phyloP scores from a whole-genome alignment of 2,797 vertebrate genomes.

The Hippoglossus hippoglossus region DNA sequence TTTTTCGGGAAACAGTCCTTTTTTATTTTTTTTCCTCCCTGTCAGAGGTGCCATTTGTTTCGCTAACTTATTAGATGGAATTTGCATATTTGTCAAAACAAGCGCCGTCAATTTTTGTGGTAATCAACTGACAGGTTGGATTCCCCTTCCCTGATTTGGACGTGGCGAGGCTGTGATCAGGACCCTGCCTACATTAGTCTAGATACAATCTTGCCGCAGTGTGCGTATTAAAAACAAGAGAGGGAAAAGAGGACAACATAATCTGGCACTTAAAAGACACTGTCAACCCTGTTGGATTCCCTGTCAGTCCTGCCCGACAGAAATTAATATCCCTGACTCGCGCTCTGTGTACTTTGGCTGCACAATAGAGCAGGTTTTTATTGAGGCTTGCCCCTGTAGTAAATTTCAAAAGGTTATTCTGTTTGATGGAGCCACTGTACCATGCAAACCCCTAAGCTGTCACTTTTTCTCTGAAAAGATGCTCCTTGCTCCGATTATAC shows the following conservation, averaged over 20 bases:
- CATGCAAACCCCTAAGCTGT: conserved; percentile 63
- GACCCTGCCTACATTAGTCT: conserved; percentile 72
- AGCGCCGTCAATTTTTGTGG: conserved; percentile 59
- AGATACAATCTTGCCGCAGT: conserved; percentile 69
- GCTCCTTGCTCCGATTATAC: conserved; percentile 39
- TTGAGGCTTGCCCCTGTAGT: conserved; percentile 43
- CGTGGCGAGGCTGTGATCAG: conserved; percentile 59
- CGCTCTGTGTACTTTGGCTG: conserved; percentile 32
- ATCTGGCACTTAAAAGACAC: conserved; percentile 60
- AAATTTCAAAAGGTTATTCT: conserved; percentile 64
- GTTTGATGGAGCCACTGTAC: conserved; percentile 60
- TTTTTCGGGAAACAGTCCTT: conserved; percentile 20
- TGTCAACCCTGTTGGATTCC: conserved; percentile 34
- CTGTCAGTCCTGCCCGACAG: conserved; percentile 46
- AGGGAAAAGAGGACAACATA: conserved; percentile 49
- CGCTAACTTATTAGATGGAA: conserved; percentile 56
- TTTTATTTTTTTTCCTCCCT: conserved; percentile 16
- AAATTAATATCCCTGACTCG: conserved; percentile 43
- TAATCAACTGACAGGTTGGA: conserved; percentile 68
- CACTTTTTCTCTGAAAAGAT: conserved; percentile 53
- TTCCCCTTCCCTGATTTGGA: conserved; percentile 49
- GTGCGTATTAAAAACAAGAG: conserved; percentile 64
- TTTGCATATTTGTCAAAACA: conserved; percentile 75
- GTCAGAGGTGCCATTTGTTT: conserved; percentile 55
- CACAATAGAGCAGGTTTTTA: conserved; percentile 38